Base-by-base conservation (phyloP, 2,113 vertebrate species). In the Formicarius rufipectus region DNA sequence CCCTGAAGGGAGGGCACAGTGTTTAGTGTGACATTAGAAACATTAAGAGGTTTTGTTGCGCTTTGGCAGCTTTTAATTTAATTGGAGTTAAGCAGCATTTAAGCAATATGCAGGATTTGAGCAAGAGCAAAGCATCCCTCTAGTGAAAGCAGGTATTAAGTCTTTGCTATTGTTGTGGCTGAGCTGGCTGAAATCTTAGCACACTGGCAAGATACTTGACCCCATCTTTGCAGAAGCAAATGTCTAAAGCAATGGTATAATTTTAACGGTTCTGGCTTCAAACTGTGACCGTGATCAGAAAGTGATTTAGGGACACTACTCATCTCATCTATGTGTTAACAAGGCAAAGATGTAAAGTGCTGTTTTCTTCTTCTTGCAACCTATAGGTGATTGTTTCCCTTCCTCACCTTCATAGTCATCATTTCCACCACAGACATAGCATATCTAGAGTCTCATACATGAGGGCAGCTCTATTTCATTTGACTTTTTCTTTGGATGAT, bases 1-100 rank as follows among this genome's bases (percentile, higher is more conserved):
- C 8, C 10, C 30, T 55, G 73, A 91, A 93, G 66, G 60, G 95
- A 91, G 58, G 73, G 55, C 60, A 64, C 39, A 50, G 35, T 33
- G 10, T 83, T 73, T 83, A 64, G 20, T 73, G 55, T 78, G 47
- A 91, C 84, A 78, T 86, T 77, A 84, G 60, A 84, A 95, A 75
- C 47, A 55, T 14, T 22, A 44, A 81, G 42, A 68, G 10, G 42
- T 58, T 77, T 86, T 73, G n/a, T 60, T 84, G 59, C 42, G 50
- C 63, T 88, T 83, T 77, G 68, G 18, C 56, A 75, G 66, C 56
- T 87, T 90, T 91, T 88, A 84, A 49, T 88, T 83, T 95, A 87
- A 90, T 71, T 80, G 37, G 64, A 75, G 19, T 90, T 87, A 84
- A 84, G 76, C 7, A 3, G 47, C 33, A 21, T 55, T 83, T 90